Evolutionary conservation across 2,113 vertebrate genomes (phyloP).

Genomic region (Oncorhynchus masou): DNA sequence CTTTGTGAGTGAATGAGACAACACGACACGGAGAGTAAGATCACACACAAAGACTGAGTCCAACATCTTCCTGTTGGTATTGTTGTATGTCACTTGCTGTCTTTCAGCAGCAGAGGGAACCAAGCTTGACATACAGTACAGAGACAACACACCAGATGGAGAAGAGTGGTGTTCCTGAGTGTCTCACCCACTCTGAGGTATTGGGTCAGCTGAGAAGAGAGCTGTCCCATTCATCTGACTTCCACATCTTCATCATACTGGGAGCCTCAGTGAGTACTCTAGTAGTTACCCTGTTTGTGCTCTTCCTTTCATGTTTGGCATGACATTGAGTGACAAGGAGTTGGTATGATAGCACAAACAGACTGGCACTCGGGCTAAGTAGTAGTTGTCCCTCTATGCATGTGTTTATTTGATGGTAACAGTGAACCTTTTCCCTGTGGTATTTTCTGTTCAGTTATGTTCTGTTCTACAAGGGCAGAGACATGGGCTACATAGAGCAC

Average conservation of each 20-base stretch:
- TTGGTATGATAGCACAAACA: neutral
- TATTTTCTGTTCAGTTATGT: neutral
- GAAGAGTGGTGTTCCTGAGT: conserved; percentile 22
- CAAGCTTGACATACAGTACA: neutral
- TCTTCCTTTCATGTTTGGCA: neutral
- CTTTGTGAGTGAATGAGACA: neutral
- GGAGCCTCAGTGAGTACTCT: conserved; percentile 83
- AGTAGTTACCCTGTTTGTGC: neutral
- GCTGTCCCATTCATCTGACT: conserved; percentile 66
- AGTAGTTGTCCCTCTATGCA: no score
- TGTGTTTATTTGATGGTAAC: no score
- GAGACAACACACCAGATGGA: conserved; percentile 18
- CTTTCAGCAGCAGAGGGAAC: no score
- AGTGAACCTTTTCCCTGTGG: neutral
- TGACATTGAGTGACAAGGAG: neutral
- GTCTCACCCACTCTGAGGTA: conserved; percentile 71
- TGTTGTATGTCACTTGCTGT: no score
- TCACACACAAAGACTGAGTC: no score
- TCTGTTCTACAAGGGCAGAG: neutral
- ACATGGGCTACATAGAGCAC: neutral
- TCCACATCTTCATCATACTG: conserved; percentile 80
- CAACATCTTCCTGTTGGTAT: no score
- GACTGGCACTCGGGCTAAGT: no score
- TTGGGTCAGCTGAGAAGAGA: conserved; percentile 80
- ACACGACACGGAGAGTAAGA: neutral